Conservation (phyloP, 2,797 vertebrate species). For the Champsocephalus gunnari region DNA sequence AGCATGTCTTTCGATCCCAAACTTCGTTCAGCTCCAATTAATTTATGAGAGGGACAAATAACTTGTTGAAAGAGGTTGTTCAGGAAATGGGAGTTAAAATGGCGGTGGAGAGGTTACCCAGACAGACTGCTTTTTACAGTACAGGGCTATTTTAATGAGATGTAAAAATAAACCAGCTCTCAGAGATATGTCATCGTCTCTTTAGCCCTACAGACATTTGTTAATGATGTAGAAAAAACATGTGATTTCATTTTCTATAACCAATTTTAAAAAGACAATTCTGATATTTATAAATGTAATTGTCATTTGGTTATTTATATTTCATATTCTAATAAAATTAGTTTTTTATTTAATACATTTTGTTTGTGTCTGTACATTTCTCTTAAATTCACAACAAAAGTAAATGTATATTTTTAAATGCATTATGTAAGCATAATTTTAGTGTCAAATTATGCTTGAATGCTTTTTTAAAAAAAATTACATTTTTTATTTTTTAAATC, state of each 20-base stretch:
- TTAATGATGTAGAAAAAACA: constrained; percentile 1
- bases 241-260: neutral
- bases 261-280: neutral
- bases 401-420: too few relatives aligned
- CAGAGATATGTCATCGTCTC: constrained; percentile 44
- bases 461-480: too few relatives aligned
- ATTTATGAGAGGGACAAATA: constrained; percentile 76
- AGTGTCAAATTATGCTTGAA: too few relatives aligned
- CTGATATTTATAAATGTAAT: too few relatives aligned
- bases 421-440: too few relatives aligned
- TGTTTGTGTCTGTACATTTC: too few relatives aligned
- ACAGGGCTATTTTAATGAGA: constrained; percentile 55
- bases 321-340: neutral
- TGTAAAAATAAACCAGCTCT: constrained; percentile 63
- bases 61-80: constrained; percentile 73
- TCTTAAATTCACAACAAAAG: too few relatives aligned
- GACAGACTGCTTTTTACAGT: constrained; percentile 63
- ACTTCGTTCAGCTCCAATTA: constrained; percentile 70
- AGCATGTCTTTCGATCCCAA: constrained; percentile 59
- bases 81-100: constrained; percentile 72
- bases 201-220: constrained; percentile 4
- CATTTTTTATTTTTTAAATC: too few relatives aligned
- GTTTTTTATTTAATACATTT: too few relatives aligned
- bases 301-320: too few relatives aligned
- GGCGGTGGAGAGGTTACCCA: constrained; percentile 61